Percentiles rank a stretch among this genome's conserved stretches.
These are phyloP conservation scores for Danio choprae DNA, from an alignment of 2,797 vertebrate species.

Conservation along the genomic window DNA sequence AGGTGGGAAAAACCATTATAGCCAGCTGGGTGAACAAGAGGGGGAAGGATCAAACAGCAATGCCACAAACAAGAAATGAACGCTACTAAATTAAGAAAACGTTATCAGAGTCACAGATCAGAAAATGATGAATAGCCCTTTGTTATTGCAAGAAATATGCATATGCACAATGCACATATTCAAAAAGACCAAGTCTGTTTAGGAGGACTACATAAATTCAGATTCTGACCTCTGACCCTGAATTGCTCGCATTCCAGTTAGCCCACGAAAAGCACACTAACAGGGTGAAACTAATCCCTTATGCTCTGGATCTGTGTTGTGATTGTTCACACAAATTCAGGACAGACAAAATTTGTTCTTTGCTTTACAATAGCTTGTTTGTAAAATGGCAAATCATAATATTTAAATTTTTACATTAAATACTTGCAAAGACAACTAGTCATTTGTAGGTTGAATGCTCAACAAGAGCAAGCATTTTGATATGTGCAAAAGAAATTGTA, in stretches of 20 bases:
- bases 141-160: slow-evolving; percentile 14
- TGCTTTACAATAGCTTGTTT: background rate
- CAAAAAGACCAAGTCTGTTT: slow-evolving; percentile 42
- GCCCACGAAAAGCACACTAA: slow-evolving; percentile 22
- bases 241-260: slow-evolving; percentile 49
- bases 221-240: slow-evolving; percentile 47
- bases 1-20: slow-evolving; percentile 31
- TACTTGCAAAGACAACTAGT: background rate
- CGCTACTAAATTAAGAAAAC: slow-evolving; percentile 16
- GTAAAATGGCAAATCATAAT: background rate
- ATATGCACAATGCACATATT: background rate
- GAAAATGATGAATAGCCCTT: slow-evolving; percentile 19
- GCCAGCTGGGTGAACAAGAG: slow-evolving; percentile 25
- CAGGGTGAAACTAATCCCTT: too few relatives aligned
- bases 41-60: background rate
- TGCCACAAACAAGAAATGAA: background rate
- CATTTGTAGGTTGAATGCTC: background rate
- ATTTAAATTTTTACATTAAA: background rate
- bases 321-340: background rate
- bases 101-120: background rate
- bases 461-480: background rate
- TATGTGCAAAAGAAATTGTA: background rate
- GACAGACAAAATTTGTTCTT: background rate
- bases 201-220: background rate
- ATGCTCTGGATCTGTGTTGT: background rate